Evolutionary conservation across 2,797 vertebrate species (phyloP), one percentile per base, ranked within the genome.

Genomic region (Oreochromis mossambicus): DNA sequence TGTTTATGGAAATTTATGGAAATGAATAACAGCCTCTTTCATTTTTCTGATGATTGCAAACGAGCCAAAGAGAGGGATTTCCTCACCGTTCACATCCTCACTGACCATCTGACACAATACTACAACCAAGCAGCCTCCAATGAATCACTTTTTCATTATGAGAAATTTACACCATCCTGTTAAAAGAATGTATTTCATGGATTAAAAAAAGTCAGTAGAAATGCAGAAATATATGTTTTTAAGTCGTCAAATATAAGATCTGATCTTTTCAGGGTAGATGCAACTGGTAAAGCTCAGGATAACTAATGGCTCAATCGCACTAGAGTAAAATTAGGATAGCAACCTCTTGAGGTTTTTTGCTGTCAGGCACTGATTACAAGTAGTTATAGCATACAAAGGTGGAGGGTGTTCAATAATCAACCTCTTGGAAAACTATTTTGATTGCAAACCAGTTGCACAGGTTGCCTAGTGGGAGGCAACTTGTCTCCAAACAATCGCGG

Each of bases 1-100:
- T 84, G 83, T 86, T 90, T 70, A 87, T 91, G 87, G 1, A 89
- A 84, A 91, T 92, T 48, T 83, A 88, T 90, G 90, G 77, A 89
- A 90, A 90, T 88, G 4, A 58, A 61, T 7, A 48, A 12, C 26
- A 1, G 8, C 50, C 36, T 76, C 76, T 79, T 79, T 80, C 58
- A 34, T 75, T 75, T 77, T 70, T 80, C 12, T 24, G 29, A 81
- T 29, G 75, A 77, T 9, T 26, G 80, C 12, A 41, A 29, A 73
- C 9, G 36, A 87, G 83, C 70, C 83, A 52, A 75, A 77, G 8
- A 41, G 81, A 76, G 73, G 88, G 80, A 89, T 83, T 83, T 79
- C 89, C 85, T 87, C 73, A 8, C 78, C 2, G 9, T 21, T 61
- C 50, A 46, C 80, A 70, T 63, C 66, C 80, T 51, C 78, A 38